phyloP scores from a whole-genome alignment of 2,888 invertebrate species.

The Tuberolachnus salignus region DNA sequence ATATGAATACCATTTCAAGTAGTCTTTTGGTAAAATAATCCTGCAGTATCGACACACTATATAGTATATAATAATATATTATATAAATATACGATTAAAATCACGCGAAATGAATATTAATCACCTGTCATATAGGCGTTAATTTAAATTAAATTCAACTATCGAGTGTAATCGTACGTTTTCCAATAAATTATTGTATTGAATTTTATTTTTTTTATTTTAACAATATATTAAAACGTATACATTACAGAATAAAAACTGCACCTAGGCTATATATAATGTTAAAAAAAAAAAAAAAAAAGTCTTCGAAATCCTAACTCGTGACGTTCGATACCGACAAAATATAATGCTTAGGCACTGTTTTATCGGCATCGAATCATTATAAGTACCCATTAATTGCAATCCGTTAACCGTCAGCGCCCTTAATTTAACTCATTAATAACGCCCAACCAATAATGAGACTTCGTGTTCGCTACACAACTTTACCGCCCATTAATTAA shows the following conservation, averaged over 20 bases:
- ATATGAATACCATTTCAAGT: too few species aligned
- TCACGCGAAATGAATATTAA: neutral
- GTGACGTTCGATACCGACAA: neutral
- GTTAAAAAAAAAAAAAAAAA: neutral
- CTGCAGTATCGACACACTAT: too few species aligned
- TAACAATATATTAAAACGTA: too few species aligned
- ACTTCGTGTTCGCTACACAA: slow-evolving; percentile 49
- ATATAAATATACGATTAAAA: neutral
- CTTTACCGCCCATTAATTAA: slow-evolving; percentile 52
- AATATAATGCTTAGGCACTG: neutral
- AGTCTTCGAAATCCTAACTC: neutral
- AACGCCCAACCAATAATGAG: slow-evolving; percentile 50
- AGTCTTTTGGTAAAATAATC: too few species aligned
- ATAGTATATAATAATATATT: too few species aligned
- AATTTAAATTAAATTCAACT: too few species aligned
- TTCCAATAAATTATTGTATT: too few species aligned
- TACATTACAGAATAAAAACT: neutral
- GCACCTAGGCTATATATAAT: too few species aligned
- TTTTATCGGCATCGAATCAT: slow-evolving; percentile 51
- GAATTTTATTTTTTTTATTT: too few species aligned
- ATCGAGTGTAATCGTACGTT: too few species aligned
- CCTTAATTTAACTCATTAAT: slow-evolving; percentile 56
- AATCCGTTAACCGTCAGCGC: slow-evolving; percentile 47
- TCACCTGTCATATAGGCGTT: neutral
- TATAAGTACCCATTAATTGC: slow-evolving; percentile 50